These are phyloP conservation scores for Petrosia ficiformis DNA, from an alignment of 37 sponge, comb jelly and placozoan species.

Conservation along the genomic window DNA sequence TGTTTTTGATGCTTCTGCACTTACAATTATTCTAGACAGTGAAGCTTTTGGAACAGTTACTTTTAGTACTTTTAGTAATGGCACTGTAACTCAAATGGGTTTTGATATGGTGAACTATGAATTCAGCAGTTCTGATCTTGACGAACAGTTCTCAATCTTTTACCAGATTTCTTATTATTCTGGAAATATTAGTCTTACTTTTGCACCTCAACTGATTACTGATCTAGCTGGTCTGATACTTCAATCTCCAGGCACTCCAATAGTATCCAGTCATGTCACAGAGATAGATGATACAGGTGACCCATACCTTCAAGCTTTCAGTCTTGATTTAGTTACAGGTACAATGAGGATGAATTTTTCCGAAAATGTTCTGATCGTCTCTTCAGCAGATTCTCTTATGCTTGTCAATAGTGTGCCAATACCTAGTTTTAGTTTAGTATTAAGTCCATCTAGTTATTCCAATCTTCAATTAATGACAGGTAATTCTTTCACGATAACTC, in stretches of 20 bases:
- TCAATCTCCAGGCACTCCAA: not conserved
- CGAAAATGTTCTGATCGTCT: not conserved
- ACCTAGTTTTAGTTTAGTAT: not conserved
- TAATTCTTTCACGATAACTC: not conserved
- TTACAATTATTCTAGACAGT: not conserved
- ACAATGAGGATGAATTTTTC: not conserved
- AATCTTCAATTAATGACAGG: not conserved
- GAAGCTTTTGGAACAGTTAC: not conserved
- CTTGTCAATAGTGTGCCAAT: not conserved
- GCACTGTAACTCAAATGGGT: not conserved
- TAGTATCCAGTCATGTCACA: not conserved
- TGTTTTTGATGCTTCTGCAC: not conserved
- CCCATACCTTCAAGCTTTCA: not conserved
- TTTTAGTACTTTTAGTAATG: slow-evolving; percentile 1
- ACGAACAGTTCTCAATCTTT: not conserved
- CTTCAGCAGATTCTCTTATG: not conserved
- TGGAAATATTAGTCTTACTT: not conserved
- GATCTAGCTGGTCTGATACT: slow-evolving; percentile 14
- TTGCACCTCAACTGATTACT: not conserved
- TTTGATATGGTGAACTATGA: not conserved
- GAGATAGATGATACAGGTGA: not conserved
- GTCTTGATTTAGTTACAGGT: slow-evolving; percentile 3
- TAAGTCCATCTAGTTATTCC: not conserved
- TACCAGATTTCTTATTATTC: not conserved
- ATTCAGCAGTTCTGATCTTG: not conserved